These are phyloP conservation scores for Antigone vipio DNA, from an alignment of 2,113 vertebrate species.

Conservation along the genomic window DNA sequence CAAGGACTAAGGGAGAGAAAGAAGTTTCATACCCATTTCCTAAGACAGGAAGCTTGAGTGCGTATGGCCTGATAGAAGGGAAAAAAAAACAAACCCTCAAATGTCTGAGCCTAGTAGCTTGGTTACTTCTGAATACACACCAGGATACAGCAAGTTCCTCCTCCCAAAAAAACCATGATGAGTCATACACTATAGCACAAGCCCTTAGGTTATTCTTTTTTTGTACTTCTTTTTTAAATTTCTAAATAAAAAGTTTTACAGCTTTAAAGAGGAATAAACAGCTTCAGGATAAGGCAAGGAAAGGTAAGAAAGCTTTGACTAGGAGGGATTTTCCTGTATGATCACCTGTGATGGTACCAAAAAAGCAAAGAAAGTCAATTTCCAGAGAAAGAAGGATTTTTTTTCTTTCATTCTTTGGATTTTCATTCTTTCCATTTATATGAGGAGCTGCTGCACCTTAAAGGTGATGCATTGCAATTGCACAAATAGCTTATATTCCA, in stretches of 20 bases:
- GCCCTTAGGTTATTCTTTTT: neutral
- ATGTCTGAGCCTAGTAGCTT: neutral
- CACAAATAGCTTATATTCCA: neutral
- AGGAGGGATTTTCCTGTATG: neutral
- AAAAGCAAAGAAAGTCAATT: neutral
- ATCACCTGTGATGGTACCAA: neutral
- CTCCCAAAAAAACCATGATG: neutral
- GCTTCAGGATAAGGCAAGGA: neutral
- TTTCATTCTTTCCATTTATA: neutral
- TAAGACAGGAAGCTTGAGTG: neutral
- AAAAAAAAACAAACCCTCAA: neutral
- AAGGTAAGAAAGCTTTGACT: neutral
- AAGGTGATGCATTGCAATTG: neutral
- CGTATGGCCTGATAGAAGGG: neutral
- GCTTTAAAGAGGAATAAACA: neutral
- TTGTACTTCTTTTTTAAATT: neutral
- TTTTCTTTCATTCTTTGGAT: neutral
- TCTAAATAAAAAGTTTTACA: neutral
- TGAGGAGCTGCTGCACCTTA: neutral
- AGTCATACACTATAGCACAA: neutral
- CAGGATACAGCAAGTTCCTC: slow-evolving; percentile 29
- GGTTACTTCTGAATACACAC: neutral
- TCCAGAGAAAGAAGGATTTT: neutral
- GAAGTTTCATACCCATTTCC: neutral
- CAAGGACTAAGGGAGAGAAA: neutral